Conservation (phyloP, 2,888 invertebrate species). For the Ectobius pallidus region DNA sequence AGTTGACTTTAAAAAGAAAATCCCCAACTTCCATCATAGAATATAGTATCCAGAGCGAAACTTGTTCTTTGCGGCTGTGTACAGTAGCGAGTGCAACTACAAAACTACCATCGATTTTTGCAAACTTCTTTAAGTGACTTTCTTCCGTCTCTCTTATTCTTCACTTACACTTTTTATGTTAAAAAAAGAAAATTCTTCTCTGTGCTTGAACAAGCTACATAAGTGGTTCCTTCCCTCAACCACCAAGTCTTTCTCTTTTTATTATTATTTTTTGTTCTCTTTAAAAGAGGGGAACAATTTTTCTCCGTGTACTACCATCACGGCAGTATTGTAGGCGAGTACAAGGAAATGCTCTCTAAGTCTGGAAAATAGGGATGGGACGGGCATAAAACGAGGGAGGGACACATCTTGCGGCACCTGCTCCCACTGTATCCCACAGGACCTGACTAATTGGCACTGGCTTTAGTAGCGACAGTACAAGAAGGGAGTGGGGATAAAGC, state of each 20-base stretch:
- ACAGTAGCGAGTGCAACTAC: too few relatives aligned
- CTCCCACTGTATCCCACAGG: conserved; percentile 15
- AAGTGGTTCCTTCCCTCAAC: conserved; percentile 40
- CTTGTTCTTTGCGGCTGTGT: too few relatives aligned
- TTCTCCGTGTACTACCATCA: neutral
- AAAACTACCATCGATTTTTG: conserved; percentile 35
- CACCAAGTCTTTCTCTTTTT: conserved; percentile 33
- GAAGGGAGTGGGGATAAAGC: neutral
- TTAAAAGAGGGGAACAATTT: neutral
- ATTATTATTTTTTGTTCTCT: conserved; percentile 35
- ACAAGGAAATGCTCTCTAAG: conserved; percentile 26
- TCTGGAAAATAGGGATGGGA: neutral
- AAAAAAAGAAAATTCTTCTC: conserved; percentile 7
- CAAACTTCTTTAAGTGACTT: conserved; percentile 35
- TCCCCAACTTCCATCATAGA: too few relatives aligned
- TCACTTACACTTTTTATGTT: conserved; percentile 1
- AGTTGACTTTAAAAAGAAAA: too few relatives aligned
- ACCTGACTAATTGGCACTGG: conserved; percentile 30
- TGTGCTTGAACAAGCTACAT: conserved; percentile 38
- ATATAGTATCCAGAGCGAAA: too few relatives aligned
- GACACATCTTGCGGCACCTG: conserved; percentile 26
- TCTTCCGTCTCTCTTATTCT: conserved; percentile 6
- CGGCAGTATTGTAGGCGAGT: neutral
- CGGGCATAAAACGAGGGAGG: conserved; percentile 9
- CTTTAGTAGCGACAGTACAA: neutral